Evolutionary conservation across 2,797 vertebrate species (phyloP).

Genomic region (Enteromius radiatus): DNA sequence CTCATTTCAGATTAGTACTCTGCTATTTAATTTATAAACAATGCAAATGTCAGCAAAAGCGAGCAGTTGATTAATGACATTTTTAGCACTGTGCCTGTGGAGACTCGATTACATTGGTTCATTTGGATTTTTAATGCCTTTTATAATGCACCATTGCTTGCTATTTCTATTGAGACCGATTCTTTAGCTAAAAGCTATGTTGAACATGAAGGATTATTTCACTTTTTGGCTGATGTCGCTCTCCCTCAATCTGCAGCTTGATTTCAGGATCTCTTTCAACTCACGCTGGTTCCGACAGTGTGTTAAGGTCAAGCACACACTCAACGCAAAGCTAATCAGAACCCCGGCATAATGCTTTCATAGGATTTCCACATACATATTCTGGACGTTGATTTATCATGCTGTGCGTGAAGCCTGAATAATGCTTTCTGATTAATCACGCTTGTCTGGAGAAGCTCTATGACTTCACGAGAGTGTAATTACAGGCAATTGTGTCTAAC

Average conservation of each 20-base stretch:
- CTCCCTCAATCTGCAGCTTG: not conserved
- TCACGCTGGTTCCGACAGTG: constrained; percentile 50
- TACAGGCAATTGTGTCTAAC: constrained; percentile 12
- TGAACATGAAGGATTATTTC: not conserved
- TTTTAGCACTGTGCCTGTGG: not conserved
- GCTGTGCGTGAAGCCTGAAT: not conserved
- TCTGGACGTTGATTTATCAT: constrained; percentile 21
- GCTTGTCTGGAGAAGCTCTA: not conserved
- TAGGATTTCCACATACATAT: not conserved
- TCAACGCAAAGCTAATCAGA: not conserved
- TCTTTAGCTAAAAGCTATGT: not conserved
- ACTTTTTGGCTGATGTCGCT: not conserved
- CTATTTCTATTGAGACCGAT: not conserved
- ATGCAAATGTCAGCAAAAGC: constrained; percentile 11
- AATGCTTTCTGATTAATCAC: constrained; percentile 20
- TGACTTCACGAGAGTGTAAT: not conserved
- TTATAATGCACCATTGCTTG: not conserved
- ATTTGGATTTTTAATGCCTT: not conserved
- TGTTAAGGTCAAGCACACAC: constrained; percentile 63
- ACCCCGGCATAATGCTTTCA: not conserved
- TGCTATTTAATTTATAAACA: constrained; percentile 1
- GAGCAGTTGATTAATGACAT: constrained; percentile 12
- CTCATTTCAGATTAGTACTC: constrained; percentile 8
- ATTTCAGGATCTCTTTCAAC: not conserved
- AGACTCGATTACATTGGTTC: not conserved